Conservation (phyloP, 2,888 invertebrate genomes). For the Plutella xylostella region DNA sequence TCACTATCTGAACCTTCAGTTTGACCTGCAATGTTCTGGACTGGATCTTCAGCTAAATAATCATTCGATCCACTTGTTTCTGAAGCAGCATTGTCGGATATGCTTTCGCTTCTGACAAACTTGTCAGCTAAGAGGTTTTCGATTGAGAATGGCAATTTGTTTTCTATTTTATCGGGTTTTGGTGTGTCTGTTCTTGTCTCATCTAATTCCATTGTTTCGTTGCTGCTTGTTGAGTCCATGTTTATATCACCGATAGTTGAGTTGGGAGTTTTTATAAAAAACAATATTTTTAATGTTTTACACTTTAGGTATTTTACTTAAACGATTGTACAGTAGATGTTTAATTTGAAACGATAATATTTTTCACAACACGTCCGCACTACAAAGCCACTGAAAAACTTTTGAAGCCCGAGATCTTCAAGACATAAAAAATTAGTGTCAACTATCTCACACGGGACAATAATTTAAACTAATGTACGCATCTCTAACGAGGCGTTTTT, state of each 20-base stretch:
- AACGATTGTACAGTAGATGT: too few relatives aligned
- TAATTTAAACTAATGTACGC: constrained; percentile 53
- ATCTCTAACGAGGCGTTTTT: constrained; percentile 57
- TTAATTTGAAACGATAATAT: too few relatives aligned
- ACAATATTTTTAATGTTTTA: too few relatives aligned
- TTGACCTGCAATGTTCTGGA: not conserved
- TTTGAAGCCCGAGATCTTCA: constrained; percentile 20
- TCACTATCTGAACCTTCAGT: not conserved
- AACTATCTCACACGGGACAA: constrained; percentile 28
- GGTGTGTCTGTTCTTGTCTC: constrained; percentile 21
- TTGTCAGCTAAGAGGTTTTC: constrained; percentile 53
- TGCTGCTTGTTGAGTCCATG: constrained; percentile 6
- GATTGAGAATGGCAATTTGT: constrained; percentile 52
- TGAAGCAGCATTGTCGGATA: not conserved
- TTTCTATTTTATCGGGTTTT: constrained; percentile 37
- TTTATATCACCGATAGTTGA: constrained; percentile 2
- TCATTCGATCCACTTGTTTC: too few relatives aligned
- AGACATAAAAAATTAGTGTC: constrained; percentile 15
- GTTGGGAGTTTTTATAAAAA: too few relatives aligned
- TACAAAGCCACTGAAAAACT: constrained; percentile 17
- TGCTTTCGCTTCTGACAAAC: constrained; percentile 26
- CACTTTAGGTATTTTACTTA: too few relatives aligned
- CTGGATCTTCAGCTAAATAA: too few relatives aligned
- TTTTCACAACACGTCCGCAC: constrained; percentile 22
- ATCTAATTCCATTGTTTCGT: constrained; percentile 33